Evolutionary conservation across 2,113 vertebrate species (phyloP).

Genomic region (Ameiurus melas): DNA sequence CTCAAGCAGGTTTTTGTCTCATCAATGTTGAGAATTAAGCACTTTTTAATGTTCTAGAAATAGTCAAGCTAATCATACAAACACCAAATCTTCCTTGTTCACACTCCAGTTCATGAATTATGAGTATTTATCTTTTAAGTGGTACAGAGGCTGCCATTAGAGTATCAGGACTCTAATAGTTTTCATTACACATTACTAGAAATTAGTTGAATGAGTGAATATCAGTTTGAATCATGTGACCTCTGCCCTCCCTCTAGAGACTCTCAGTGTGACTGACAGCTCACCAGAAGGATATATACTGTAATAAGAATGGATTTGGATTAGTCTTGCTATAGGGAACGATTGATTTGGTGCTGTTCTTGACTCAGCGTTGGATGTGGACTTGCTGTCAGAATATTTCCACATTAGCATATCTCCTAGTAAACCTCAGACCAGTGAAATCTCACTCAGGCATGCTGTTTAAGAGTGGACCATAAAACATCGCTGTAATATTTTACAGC

Average conservation of each 20-base stretch:
- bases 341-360: background rate
- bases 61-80: background rate
- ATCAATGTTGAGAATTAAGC: background rate
- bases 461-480: constrained; percentile 39
- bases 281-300: background rate
- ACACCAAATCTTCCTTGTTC: background rate
- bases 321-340: background rate
- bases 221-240: constrained; percentile 2
- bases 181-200: constrained; percentile 1
- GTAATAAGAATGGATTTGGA: background rate
- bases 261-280: background rate
- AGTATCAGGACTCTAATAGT: background rate
- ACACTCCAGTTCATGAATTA: background rate
- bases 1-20: background rate
- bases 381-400: background rate
- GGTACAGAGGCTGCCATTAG: background rate
- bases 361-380: background rate
- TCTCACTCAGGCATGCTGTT: constrained; percentile 28
- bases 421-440: constrained; percentile 31
- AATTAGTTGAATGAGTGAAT: background rate
- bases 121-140: constrained; percentile 1
- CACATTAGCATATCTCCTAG: background rate
- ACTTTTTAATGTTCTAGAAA: background rate
- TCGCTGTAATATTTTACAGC: constrained; percentile 38
- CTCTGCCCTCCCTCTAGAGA: background rate